Evolutionary conservation across 2,113 vertebrate species (phyloP), one percentile per base, ranked within the genome.

Genomic region (Gallinago jamesoni): DNA sequence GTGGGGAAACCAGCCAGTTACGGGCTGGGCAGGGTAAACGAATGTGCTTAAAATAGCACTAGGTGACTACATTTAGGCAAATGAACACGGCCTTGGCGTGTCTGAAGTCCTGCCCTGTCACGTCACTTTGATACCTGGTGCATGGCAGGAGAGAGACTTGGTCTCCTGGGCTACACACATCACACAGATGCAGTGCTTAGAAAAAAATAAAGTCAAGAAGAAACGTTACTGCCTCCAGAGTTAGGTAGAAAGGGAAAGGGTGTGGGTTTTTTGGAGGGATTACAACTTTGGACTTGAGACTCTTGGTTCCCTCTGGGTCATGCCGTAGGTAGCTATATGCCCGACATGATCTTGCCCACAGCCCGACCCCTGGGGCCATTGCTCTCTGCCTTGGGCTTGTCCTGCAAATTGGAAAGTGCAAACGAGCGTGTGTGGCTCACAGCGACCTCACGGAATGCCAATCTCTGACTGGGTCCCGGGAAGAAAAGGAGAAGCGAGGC

Each of bases 371-470:
- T 73, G 48, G 66, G 73, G 67, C 17, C 39, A 4, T 19, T 27
- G 15, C 64, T 73, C 43, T 69, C 35, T 37, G 68, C 68, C 45
- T 50, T 4, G 0, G 73, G 56, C n/a, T 59, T 4, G 1, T 18
- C 7, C 23, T 56, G 48, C 33, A 28, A 25, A 37, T 3, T 35
- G 28, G 33, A 56, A 81, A 14, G 52, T 31, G 43, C 21, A 35
- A 45, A 22, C 1, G 2, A 48, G 43, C 2, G 0, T 11, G 8
- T 1, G 6, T 12, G 48, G 43, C 75, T 87, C 52, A 0, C 60
- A 63, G 25, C 35, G 60, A 48, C 55, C 56, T 55, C 39, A 2
- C 4, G 30, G 60, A 21, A 14, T 87, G 57, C 80, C 52, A 35
- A 76, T 4, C 3, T 37, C 84, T 0, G 0, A 18, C 25, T 45